Evolutionary conservation across 2,113 vertebrate species (phyloP).

Genomic region (Orcinus orca): DNA sequence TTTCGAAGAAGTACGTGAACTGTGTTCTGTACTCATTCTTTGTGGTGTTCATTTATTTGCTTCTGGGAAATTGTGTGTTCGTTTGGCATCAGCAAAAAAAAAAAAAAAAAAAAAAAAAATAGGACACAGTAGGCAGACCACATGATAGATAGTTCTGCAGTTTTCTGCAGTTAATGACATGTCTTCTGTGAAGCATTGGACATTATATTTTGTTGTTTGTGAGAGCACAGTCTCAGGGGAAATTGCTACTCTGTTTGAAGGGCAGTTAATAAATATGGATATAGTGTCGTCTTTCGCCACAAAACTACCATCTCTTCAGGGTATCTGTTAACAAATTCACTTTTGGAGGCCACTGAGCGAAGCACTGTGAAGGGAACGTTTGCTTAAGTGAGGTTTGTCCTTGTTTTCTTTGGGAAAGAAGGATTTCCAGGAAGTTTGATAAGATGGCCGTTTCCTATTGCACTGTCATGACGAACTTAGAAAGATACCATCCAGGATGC

Average conservation of each 20-base stretch:
- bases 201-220: not conserved
- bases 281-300: constrained; percentile 49
- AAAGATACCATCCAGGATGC: constrained; percentile 86
- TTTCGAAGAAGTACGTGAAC: constrained; percentile 46
- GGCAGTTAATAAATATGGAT: constrained; percentile 28
- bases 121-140: constrained; percentile 31
- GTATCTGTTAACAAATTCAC: constrained; percentile 49
- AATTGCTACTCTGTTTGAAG: constrained; percentile 27
- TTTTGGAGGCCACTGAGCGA: constrained; percentile 46
- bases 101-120: constrained; percentile 49
- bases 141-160: constrained; percentile 67
- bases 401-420: constrained; percentile 76
- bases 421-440: constrained; percentile 79
- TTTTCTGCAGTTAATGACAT: constrained; percentile 68
- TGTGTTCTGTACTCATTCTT: constrained; percentile 64
- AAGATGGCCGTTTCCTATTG: constrained; percentile 81
- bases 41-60: constrained; percentile 38
- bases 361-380: constrained; percentile 53
- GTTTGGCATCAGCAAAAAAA: constrained; percentile 67
- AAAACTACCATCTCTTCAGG: constrained; percentile 29
- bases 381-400: constrained; percentile 70
- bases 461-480: constrained; percentile 82
- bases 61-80: constrained; percentile 72
- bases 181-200: constrained; percentile 40
- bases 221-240: constrained; percentile 40